Conservation (phyloP, 2,888 invertebrate species). For the Stenurella melanura region DNA sequence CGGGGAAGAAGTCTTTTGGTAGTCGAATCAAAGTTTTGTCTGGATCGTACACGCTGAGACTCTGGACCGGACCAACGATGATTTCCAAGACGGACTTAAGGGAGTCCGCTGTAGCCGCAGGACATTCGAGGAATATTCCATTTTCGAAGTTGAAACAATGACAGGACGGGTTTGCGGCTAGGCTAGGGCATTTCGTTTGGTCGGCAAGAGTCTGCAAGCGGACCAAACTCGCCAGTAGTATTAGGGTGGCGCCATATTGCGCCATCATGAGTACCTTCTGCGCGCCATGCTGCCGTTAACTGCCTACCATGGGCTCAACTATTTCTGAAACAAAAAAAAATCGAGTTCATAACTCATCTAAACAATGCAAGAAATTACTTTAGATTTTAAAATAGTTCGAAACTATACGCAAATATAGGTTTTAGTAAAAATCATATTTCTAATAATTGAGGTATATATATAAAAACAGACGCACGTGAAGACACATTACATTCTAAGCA, state of each 20-base stretch:
- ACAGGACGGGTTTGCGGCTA: slow-evolving; percentile 87
- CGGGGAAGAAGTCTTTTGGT: slow-evolving; percentile 84
- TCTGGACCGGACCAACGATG: slow-evolving; percentile 84
- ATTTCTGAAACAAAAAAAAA: slow-evolving; percentile 37
- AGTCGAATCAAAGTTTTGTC: slow-evolving; percentile 87
- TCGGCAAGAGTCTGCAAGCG: slow-evolving; percentile 61
- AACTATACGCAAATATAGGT: too few relatives aligned
- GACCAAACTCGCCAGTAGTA: slow-evolving; percentile 63
- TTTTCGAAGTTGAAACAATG: slow-evolving; percentile 95
- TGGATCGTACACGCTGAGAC: slow-evolving; percentile 91
- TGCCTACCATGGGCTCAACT: slow-evolving; percentile 8
- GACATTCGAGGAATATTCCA: slow-evolving; percentile 92
- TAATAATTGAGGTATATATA: too few relatives aligned
- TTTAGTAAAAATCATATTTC: too few relatives aligned
- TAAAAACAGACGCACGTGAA: too few relatives aligned
- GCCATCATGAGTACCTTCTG: slow-evolving; percentile 65
- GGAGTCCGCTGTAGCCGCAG: slow-evolving; percentile 85
- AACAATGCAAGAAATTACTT: too few relatives aligned
- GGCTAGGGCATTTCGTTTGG: slow-evolving; percentile 80
- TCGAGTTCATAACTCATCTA: neutral
- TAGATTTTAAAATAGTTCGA: too few relatives aligned
- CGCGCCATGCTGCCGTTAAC: slow-evolving; percentile 56
- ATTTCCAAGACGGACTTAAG: slow-evolving; percentile 84
- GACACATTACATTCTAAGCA: too few relatives aligned
- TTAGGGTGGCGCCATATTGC: slow-evolving; percentile 66